Evolutionary conservation across 2,113 vertebrate genomes (phyloP).

Genomic region (Thomomys bottae): DNA sequence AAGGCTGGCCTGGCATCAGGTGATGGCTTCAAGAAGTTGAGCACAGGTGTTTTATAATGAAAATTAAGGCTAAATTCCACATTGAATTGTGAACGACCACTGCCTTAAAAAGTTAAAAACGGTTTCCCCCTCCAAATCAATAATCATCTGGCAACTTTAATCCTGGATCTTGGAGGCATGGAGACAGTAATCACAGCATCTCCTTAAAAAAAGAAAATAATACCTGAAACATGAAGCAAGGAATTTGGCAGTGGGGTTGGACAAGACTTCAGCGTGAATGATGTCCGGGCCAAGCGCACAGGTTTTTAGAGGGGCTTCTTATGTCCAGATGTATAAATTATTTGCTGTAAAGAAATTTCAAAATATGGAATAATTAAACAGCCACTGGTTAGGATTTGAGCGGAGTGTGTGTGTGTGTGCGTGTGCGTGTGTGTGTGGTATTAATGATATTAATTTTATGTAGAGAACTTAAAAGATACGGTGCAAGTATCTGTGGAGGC

Average conservation of each 20-base stretch:
- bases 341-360: constrained; percentile 13
- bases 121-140: constrained; percentile 7
- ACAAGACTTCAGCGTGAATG: background rate
- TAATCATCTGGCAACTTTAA: background rate
- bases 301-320: background rate
- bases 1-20: background rate
- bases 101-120: constrained; percentile 60
- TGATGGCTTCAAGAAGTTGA: background rate
- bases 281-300: background rate
- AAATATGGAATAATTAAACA: background rate
- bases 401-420: background rate
- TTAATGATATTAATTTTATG: background rate
- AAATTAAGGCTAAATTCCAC: constrained; percentile 47
- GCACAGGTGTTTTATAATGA: background rate
- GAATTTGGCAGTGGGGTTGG: background rate
- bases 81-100: constrained; percentile 38
- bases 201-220: background rate
- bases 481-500: background rate
- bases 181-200: background rate
- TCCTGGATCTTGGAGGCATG: constrained; percentile 20
- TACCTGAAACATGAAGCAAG: constrained; percentile 10
- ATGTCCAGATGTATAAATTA: background rate
- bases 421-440: background rate
- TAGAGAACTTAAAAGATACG: background rate
- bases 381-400: background rate